Evolutionary conservation across 2,113 vertebrate species (phyloP).

Genomic region (Poicephalus gulielmi): DNA sequence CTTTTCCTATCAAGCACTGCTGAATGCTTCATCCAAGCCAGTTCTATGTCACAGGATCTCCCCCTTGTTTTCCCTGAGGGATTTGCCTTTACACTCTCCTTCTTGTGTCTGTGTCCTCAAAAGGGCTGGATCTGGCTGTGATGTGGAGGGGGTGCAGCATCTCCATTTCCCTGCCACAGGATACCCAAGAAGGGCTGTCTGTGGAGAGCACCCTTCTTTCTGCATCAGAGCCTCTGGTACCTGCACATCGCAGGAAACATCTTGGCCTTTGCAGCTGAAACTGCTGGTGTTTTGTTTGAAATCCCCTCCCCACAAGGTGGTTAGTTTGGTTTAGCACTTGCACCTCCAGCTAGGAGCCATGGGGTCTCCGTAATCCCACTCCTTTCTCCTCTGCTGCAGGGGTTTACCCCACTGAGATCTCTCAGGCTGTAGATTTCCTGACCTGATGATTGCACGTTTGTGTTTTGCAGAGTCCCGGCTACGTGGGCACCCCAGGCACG

Average conservation of each 20-base stretch:
- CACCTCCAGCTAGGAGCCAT: background rate
- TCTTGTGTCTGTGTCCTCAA: background rate
- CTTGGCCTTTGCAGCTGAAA: background rate
- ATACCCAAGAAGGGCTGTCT: background rate
- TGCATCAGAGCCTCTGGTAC: background rate
- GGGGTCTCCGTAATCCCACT: background rate
- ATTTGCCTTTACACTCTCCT: slow-evolving; percentile 6
- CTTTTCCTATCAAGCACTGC: background rate
- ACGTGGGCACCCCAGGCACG: background rate
- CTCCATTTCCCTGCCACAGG: background rate
- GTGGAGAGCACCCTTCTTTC: background rate
- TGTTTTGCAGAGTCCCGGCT: background rate
- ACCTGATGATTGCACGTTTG: fast-evolving
- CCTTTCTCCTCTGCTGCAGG: background rate
- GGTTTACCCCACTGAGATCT: background rate
- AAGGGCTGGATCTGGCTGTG: background rate
- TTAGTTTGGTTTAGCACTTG: background rate
- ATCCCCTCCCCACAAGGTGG: fast-evolving
- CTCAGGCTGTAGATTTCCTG: background rate
- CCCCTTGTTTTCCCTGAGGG: background rate
- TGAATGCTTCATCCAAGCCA: background rate
- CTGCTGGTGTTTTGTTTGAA: background rate
- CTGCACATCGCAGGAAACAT: background rate
- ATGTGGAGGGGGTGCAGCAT: fast-evolving
- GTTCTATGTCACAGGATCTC: slow-evolving; percentile 9